Base-by-base conservation (phyloP, 2,888 invertebrate genomes). In the Amblyteles armatorius region DNA sequence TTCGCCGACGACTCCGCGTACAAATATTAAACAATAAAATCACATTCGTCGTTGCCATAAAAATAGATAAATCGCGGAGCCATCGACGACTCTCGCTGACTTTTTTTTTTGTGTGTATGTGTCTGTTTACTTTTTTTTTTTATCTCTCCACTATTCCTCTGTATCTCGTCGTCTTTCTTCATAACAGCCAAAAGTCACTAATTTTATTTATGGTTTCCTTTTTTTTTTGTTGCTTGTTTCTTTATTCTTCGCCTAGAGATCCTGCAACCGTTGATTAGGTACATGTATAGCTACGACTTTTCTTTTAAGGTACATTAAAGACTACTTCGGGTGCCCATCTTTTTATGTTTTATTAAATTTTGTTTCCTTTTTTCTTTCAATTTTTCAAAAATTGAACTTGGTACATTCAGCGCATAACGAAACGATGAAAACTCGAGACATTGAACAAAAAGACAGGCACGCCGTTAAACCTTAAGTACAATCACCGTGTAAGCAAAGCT, bases 401-500 rank as follows among this genome's bases (percentile, higher is more conserved):
- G 63, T 29, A 29, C 29, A 33, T 29, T 63, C 63, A n/a, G 33
- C 50, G 44, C 50, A 22, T 33, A 50, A 65, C 33, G 7, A 69
- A 57, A 44, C 29, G 26, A 57, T 26, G 11, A 44, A 71, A 50
- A 33, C 68, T 71, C 71, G 52, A 78, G 52, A 50, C n/a, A 40
- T 40, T 22, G 63, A 40, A 60, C 36, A 69, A 84, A 86, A 86
- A 88, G 91, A 91, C 89, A 89, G 91, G 90, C 91, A 90, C 90
- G 90, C 90, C 88, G 89, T 91, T 89, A 90, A 85, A 85, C 88
- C 91, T 92, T 91, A 93, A 92, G 91, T 92, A 92, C 92, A 92
- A 91, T 92, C 91, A 92, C 91, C 92, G 91, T 92, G 91, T 92
- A 91, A 92, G 92, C 92, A 91, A 92, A 93, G 91, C 91, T 92